Conservation (phyloP, 2,797 vertebrate species). For the Thaleichthys pacificus region DNA sequence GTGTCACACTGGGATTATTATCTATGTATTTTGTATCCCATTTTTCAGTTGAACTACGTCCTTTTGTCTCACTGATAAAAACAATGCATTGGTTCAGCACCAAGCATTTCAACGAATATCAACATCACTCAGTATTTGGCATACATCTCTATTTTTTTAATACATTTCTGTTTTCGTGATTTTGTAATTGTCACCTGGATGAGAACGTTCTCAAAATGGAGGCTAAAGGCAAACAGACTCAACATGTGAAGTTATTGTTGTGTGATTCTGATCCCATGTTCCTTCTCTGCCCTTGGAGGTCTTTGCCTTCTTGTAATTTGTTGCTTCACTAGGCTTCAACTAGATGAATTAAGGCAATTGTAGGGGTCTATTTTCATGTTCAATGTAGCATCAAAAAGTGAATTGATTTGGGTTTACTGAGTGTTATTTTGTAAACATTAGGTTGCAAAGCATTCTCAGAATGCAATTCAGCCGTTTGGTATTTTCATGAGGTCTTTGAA, state of each 20-base stretch:
- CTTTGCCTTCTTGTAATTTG: conserved; percentile 69
- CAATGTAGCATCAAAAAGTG: conserved; percentile 66
- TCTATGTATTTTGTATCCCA: not conserved
- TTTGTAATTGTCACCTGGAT: not conserved
- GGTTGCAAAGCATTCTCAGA: conserved; percentile 33
- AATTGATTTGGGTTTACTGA: conserved; percentile 67
- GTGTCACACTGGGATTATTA: too few species aligned
- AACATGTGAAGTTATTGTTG: conserved; percentile 26
- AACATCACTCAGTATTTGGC: not conserved
- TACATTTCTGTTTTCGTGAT: not conserved
- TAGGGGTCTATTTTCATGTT: conserved; percentile 67
- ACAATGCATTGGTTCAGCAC: not conserved
- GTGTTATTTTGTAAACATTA: conserved; percentile 42
- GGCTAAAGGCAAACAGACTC: conserved; percentile 24
- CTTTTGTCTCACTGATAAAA: too few species aligned
- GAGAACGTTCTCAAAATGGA: not conserved
- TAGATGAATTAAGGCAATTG: conserved; percentile 70
- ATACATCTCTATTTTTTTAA: not conserved
- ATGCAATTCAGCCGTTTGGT: conserved; percentile 26
- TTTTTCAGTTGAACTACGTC: too few species aligned
- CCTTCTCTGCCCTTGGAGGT: conserved; percentile 53
- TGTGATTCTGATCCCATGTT: conserved; percentile 57
- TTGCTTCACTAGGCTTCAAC: conserved; percentile 67
- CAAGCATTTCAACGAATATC: not conserved
- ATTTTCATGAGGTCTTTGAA: not conserved